A percentile compares a stretch with the other conserved stretches of the same genome.
These are phyloP conservation scores for Synergus laeviventris DNA, from an alignment of 2,888 invertebrate genomes.

Conservation along the genomic window DNA sequence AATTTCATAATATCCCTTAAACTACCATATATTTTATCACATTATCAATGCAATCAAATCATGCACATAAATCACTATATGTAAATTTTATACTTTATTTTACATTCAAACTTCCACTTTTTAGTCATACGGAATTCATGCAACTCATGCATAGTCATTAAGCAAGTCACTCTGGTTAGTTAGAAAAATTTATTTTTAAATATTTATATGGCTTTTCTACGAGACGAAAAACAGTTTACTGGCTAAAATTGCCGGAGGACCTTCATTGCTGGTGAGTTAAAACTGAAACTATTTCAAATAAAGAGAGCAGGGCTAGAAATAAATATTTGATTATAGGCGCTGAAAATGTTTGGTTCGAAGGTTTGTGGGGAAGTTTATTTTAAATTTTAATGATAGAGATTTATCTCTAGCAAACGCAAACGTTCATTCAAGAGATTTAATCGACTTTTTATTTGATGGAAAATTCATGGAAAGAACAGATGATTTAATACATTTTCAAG, in stretches of 20 bases:
- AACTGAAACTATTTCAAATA: neutral
- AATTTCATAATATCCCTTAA: neutral
- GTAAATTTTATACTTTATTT: neutral
- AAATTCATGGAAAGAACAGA: neutral
- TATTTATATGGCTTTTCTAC: neutral
- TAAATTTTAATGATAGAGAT: neutral
- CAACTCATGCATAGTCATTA: conserved; percentile 7
- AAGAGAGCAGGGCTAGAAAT: too few relatives aligned
- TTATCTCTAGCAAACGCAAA: neutral
- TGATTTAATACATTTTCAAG: conserved; percentile 9
- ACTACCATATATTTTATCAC: neutral
- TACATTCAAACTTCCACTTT: neutral
- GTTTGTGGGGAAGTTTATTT: neutral
- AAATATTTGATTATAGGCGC: too few relatives aligned
- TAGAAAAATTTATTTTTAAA: neutral
- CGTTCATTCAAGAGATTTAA: conserved; percentile 6
- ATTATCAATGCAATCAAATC: neutral
- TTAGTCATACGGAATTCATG: neutral
- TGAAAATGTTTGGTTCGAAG: too few relatives aligned
- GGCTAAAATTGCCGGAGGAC: neutral
- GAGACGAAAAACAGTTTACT: conserved; percentile 2
- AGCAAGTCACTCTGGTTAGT: neutral
- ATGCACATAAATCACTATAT: neutral
- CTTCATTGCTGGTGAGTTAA: neutral
- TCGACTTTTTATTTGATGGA: neutral